These are phyloP conservation scores for Drosophila micromelanica DNA, from an alignment of 1,140 invertebrate species.

Conservation along the genomic window DNA sequence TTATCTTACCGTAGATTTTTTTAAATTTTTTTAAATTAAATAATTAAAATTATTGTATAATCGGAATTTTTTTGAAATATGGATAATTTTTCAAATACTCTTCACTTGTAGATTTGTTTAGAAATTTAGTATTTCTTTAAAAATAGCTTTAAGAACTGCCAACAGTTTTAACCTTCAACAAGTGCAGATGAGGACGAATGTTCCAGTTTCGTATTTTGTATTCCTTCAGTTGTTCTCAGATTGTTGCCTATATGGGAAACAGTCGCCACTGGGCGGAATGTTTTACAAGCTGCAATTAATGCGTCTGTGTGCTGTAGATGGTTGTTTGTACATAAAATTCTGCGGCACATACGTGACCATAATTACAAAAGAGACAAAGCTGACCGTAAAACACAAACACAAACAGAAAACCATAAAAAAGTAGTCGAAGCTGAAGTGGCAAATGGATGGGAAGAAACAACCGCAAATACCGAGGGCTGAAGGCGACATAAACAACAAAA, in stretches of 20 bases:
- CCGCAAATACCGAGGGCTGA: conserved; percentile 26
- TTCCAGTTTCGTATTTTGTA: conserved; percentile 1
- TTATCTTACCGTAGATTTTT: too few relatives aligned
- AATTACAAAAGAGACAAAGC: conserved; percentile 53
- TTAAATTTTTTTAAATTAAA: too few relatives aligned
- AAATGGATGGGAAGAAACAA: conserved; percentile 20
- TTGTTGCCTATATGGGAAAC: conserved; percentile 14
- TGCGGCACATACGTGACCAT: conserved; percentile 59
- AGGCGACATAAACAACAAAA: conserved; percentile 41
- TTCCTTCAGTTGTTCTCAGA: not conserved
- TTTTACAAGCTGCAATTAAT: conserved; percentile 58
- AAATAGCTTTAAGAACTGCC: conserved; percentile 2
- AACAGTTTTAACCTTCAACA: not conserved
- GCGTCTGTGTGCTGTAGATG: conserved; percentile 27
- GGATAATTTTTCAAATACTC: too few relatives aligned
- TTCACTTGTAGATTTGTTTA: too few relatives aligned
- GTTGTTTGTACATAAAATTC: conserved; percentile 48
- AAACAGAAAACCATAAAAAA: conserved; percentile 40
- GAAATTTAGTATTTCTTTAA: not conserved
- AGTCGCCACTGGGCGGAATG: conserved; percentile 14
- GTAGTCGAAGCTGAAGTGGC: conserved; percentile 41
- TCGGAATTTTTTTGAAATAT: not conserved
- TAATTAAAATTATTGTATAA: too few relatives aligned
- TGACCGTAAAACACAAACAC: conserved; percentile 34
- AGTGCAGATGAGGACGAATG: conserved; percentile 23